Percentiles rank a stretch among this genome's conserved stretches.
These are phyloP conservation scores for Mormyrus hasselquistii DNA, from an alignment of 2,797 vertebrate genomes.

Conservation along the genomic window DNA sequence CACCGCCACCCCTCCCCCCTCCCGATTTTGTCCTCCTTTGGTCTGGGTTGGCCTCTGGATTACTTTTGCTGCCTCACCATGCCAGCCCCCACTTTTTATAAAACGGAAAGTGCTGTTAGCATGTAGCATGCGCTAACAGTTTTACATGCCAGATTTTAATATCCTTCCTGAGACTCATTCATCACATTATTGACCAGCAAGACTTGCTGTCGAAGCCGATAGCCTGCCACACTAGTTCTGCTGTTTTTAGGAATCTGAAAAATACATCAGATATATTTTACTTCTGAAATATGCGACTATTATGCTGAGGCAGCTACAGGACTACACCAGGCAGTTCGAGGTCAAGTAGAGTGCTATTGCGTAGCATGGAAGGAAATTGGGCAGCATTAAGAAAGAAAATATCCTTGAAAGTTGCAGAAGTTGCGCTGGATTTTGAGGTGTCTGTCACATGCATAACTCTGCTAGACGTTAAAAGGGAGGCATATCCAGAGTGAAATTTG, in stretches of 20 bases:
- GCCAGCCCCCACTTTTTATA: background rate
- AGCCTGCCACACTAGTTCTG: background rate
- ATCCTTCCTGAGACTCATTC: background rate
- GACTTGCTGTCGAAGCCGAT: background rate
- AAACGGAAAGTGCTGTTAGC: background rate
- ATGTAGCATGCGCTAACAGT: background rate
- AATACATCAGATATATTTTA: background rate
- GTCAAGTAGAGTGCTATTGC: background rate
- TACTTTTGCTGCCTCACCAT: background rate
- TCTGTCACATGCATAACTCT: background rate
- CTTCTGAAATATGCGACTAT: background rate
- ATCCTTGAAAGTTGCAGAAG: background rate
- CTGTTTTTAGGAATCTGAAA: background rate
- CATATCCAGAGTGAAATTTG: background rate
- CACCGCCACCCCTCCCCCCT: background rate
- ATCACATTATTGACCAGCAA: background rate
- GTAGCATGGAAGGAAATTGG: background rate
- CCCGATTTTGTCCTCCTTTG: background rate
- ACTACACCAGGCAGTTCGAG: background rate
- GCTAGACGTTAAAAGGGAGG: background rate
- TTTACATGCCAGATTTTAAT: constrained; percentile 1
- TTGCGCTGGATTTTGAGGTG: background rate
- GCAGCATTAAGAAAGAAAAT: background rate
- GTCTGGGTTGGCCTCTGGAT: background rate
- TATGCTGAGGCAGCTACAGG: background rate